Evolutionary conservation across 2,888 invertebrate genomes (phyloP).

Genomic region (Netelia melanura): DNA sequence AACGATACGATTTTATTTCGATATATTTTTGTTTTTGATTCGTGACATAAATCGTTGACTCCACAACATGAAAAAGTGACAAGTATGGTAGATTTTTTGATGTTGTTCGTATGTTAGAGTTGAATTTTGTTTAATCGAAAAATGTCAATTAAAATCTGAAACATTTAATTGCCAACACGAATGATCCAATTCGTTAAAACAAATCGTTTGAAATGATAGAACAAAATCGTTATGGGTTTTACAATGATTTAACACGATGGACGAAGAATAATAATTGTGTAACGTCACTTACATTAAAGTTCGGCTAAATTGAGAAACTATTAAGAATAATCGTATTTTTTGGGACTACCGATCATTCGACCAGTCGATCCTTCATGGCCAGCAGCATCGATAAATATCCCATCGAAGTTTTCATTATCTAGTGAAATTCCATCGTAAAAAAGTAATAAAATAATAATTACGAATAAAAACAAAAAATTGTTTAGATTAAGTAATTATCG

Average conservation of each 20-base stretch:
- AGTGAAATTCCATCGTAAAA: neutral
- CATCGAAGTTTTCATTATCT: conserved; percentile 71
- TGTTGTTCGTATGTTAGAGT: neutral
- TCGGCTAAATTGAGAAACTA: neutral
- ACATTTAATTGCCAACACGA: no score
- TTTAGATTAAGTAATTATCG: neutral
- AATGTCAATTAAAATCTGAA: neutral
- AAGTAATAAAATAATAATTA: neutral
- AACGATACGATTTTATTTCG: neutral
- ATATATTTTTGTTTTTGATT: neutral
- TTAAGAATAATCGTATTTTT: neutral
- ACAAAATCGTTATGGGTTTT: no score
- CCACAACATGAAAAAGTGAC: neutral
- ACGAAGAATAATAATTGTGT: no score
- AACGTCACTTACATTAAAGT: neutral
- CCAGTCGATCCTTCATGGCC: conserved; percentile 66
- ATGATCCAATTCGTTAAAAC: no score
- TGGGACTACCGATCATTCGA: conserved; percentile 2
- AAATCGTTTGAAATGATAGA: no score
- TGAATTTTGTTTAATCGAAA: neutral
- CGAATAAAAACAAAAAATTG: neutral
- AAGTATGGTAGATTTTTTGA: neutral
- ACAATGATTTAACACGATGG: no score
- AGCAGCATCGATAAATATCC: conserved; percentile 72
- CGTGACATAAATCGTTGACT: neutral